A percentile compares a stretch with the other conserved stretches of the same genome.
Conservation (phyloP, 1,140 invertebrate genomes). For the Danaus plexippus region DNA sequence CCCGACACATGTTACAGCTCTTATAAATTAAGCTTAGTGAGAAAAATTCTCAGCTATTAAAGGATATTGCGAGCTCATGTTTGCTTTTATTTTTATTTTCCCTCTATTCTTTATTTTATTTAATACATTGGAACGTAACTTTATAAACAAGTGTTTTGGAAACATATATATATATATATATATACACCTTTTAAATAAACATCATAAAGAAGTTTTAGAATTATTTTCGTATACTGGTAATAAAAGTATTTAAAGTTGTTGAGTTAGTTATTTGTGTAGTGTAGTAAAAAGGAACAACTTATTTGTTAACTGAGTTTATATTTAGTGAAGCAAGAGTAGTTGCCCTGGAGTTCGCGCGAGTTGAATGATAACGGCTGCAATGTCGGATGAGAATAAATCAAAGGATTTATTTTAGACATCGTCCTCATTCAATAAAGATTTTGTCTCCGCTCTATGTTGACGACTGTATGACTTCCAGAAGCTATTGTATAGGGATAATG, state of each 20-base stretch:
- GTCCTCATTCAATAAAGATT: no score
- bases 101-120: neutral
- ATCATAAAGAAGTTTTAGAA: neutral
- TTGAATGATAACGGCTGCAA: slow-evolving; percentile 12
- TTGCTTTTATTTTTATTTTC: slow-evolving; percentile 6
- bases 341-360: slow-evolving; percentile 3
- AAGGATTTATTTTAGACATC: neutral
- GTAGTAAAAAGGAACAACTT: slow-evolving; percentile 1
- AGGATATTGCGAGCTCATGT: slow-evolving; percentile 9
- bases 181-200: no score
- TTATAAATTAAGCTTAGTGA: slow-evolving; percentile 19
- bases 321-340: slow-evolving; percentile 3
- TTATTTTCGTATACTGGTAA: neutral
- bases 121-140: no score
- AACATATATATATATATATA: no score
- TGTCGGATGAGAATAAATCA: slow-evolving; percentile 10
- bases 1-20: slow-evolving; percentile 22
- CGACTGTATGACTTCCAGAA: no score
- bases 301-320: slow-evolving; percentile 1
- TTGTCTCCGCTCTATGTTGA: no score
- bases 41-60: slow-evolving; percentile 16
- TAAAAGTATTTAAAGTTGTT: no score
- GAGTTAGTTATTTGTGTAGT: neutral
- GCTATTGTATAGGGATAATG: no score
- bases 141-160: no score